Evolutionary conservation across 2,797 vertebrate genomes (phyloP), one percentile per base, ranked within the genome.

Genomic region (Hoplostethus atlanticus): DNA sequence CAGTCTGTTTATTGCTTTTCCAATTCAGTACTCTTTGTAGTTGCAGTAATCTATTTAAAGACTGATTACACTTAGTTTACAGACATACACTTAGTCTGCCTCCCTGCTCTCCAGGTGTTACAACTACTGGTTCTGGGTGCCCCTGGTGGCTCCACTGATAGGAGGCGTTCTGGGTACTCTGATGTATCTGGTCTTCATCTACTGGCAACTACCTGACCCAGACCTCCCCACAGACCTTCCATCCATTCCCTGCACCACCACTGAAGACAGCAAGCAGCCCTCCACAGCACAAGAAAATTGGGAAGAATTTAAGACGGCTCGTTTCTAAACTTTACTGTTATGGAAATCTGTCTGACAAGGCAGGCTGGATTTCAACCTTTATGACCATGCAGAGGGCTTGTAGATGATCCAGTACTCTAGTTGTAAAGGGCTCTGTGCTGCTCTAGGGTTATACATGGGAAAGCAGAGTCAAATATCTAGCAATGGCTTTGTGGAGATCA

Each of bases 91-190:
- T 36, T 11, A 46, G 12, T 56, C 28, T 34, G 54, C 10, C 7
- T 64, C 46, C 81, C 57, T 73, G 12, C 3, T 83, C 69, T 62
- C 30, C 87, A 96, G 95, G 84, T 95, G 94, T 73, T 94, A 91
- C 64, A 86, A 91, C 70, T 89, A 93, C 84, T 96, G 94, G 94
- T 97, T 96, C 92, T 97, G 96, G 96, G 94, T 97, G 0, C 97
- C 95, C 0, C 0, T 97, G 57, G 90, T 95, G 71, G 96, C 95
- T 1, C 96, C 96, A 0, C 81, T 87, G 82, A 1, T 96, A 0
- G 96, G 96, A 0, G 89, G 82, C 0, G 5, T 93, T 0, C 3
- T 94, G 0, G 96, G 96, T 2, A 72, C 87, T 0, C 55, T 62
- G 0, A 60, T 95, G 5, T 97, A 97, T 78, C 58, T 93, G 78